Base-by-base conservation (phyloP, 2,113 vertebrate genomes). In the Picathartes gymnocephalus region DNA sequence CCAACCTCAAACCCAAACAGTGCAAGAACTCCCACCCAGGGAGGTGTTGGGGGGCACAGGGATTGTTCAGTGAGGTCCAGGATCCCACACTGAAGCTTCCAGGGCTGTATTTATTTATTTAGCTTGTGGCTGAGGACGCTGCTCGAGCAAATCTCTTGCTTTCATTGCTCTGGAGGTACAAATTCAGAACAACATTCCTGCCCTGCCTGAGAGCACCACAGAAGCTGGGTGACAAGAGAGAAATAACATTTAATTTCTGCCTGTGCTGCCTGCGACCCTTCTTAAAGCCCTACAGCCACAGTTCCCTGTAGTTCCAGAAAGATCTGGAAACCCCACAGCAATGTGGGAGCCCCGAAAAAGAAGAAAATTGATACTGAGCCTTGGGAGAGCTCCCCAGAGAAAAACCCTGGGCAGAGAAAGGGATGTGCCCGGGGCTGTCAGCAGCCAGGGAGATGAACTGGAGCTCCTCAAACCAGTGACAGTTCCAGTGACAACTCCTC, bases 61-160 rank as follows among this genome's bases (percentile, higher is more conserved):
- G 27, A 19, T 11, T 0, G 1, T 7, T 45, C 65, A 9, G 8
- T 14, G 53, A 66, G 61, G 4, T 11, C 2, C 44, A 42, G 2
- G 20, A 80, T 37, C 83, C 30, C 54, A 33, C 42, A n/a, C 15
- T 0, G 10, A 81, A n/a, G 23, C 35, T 83, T 23, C 42, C 60
- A 80, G 8, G 15, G 9, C 1, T 0, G 0, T 5, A 1, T 37
- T n/a, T 13, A 33, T 80, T 72, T 18, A 12, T n/a, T 73, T 28
- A 13, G 3, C 30, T 70, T 9, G 10, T 27, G 73, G 25, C 6
- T 23, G 62, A 85, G 47, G 7, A 68, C 9, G 9, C 35, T 74
- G 61, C 53, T 61, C 9, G 14, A 72, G 71, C 57, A 54, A 45
- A 39, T 15, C 4, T 48, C 31, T 13, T 7, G 17, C 45, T 48